Evolutionary conservation across 2,888 invertebrate genomes (phyloP).

Genomic region (Ochropleura plecta): DNA sequence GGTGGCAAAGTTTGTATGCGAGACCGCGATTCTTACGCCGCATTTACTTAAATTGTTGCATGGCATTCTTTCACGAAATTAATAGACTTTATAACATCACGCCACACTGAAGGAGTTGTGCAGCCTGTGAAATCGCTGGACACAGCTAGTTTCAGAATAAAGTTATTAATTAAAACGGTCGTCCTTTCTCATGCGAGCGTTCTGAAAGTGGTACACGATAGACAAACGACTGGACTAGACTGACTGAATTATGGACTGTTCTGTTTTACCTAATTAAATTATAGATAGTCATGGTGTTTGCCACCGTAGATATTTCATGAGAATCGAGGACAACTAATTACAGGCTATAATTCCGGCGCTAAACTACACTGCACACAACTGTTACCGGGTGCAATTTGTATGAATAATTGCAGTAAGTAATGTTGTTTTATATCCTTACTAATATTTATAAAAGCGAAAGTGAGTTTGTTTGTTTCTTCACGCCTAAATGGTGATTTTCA

Average conservation of each 20-base stretch:
- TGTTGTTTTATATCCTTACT: too few species aligned
- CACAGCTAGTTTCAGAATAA: neutral
- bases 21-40: too few species aligned
- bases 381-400: neutral
- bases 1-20: too few species aligned
- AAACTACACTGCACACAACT: neutral
- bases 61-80: too few species aligned
- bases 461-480: too few species aligned
- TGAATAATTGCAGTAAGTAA: neutral
- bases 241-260: neutral
- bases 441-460: too few species aligned
- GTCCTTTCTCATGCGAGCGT: neutral
- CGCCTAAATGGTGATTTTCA: too few species aligned
- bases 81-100: too few species aligned
- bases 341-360: neutral
- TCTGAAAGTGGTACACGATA: neutral
- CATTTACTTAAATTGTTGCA: too few species aligned
- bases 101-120: too few species aligned
- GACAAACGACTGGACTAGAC: neutral
- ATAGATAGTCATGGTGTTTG: neutral
- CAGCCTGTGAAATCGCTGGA: too few species aligned
- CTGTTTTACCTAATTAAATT: neutral
- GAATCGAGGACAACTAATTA: neutral
- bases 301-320: neutral
- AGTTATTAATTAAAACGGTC: slow-evolving; percentile 8